Evolutionary conservation across 2,797 vertebrate species (phyloP).

Genomic region (Mallotus villosus): DNA sequence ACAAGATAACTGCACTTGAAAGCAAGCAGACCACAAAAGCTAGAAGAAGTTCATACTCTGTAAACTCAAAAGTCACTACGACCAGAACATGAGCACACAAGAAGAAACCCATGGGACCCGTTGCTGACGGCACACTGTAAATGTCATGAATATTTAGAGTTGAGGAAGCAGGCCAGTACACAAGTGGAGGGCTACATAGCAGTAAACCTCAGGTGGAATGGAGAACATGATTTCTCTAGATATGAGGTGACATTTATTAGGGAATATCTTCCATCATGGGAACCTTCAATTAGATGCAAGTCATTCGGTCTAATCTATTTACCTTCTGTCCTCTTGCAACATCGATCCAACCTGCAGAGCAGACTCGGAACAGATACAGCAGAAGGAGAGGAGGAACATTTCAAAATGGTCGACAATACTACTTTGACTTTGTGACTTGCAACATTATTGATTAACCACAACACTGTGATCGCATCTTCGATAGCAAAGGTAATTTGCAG

Average conservation of each 20-base stretch:
- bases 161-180: conserved; percentile 10
- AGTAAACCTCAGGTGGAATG: conserved; percentile 1
- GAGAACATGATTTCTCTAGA: conserved; percentile 25
- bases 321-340: conserved; percentile 14
- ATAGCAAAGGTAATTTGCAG: background rate
- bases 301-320: conserved; percentile 40
- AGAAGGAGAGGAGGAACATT: background rate
- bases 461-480: background rate
- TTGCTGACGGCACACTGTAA: conserved; percentile 41
- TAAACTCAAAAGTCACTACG: conserved; percentile 23
- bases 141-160: conserved; percentile 47
- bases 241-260: conserved; percentile 53
- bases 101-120: conserved; percentile 11
- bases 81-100: conserved; percentile 2
- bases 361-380: background rate
- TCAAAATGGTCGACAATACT: background rate
- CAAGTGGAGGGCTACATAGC: background rate
- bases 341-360: conserved; percentile 1
- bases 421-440: background rate
- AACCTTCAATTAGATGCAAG: conserved; percentile 43
- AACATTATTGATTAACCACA: background rate
- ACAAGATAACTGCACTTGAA: background rate
- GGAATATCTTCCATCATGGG: conserved; percentile 32
- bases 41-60: background rate
- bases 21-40: background rate